phyloP scores from a whole-genome alignment of 2,888 invertebrate species.

The Orchesella flavescens region DNA sequence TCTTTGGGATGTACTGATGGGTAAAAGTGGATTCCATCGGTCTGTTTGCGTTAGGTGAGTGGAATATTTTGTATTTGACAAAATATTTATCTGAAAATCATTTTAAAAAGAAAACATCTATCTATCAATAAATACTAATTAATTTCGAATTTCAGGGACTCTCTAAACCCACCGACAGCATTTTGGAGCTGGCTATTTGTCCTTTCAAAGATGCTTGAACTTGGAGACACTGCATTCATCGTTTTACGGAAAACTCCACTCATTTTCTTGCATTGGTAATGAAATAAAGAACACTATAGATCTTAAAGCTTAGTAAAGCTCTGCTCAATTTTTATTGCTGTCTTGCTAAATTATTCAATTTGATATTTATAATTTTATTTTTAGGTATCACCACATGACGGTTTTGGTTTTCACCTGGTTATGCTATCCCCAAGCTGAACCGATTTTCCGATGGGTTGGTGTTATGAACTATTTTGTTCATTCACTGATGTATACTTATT shows the following conservation, averaged over 20 bases:
- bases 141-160: conserved; percentile 54
- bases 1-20: conserved; percentile 59
- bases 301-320: not conserved
- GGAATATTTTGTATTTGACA: not conserved
- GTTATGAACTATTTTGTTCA: conserved; percentile 71
- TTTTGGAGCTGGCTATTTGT: conserved; percentile 66
- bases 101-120: not conserved
- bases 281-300: no score
- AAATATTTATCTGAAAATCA: not conserved
- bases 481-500: conserved; percentile 67
- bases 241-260: conserved; percentile 68
- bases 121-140: not conserved
- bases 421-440: conserved; percentile 66
- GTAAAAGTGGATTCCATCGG: conserved; percentile 60
- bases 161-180: conserved; percentile 67
- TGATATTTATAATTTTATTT: not conserved
- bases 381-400: conserved; percentile 71
- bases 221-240: conserved; percentile 70
- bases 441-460: conserved; percentile 68
- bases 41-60: conserved; percentile 66
- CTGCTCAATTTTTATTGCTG: not conserved
- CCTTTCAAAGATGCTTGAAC: conserved; percentile 63
- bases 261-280: conserved; percentile 70
- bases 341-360: no score
- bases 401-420: conserved; percentile 64